These are phyloP conservation scores for Trematomus loennbergii DNA, from an alignment of 2,113 vertebrate genomes.

Conservation along the genomic window DNA sequence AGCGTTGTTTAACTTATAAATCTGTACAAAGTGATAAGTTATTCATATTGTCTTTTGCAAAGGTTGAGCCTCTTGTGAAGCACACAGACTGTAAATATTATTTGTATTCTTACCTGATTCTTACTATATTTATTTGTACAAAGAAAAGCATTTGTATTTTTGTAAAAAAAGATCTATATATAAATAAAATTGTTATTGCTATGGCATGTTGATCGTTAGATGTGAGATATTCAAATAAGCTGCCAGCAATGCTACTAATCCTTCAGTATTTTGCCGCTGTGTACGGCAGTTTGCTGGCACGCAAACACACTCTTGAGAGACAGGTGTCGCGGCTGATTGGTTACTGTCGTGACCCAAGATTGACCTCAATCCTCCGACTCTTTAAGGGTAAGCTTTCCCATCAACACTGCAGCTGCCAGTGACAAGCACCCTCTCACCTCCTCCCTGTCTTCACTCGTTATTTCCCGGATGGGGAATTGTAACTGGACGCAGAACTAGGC, in stretches of 20 bases:
- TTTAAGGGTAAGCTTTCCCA: conserved; percentile 30
- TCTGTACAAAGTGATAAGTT: conserved; percentile 78
- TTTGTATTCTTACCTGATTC: conserved; percentile 59
- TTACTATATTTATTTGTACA: conserved; percentile 85
- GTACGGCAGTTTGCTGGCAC: neutral
- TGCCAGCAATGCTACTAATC: conserved; percentile 40
- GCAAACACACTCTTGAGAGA: neutral
- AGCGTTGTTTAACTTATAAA: conserved; percentile 74
- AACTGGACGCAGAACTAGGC: conserved; percentile 40
- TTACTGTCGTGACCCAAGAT: conserved; percentile 32
- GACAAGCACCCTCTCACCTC: neutral
- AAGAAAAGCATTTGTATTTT: conserved; percentile 82
- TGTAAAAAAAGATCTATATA: conserved; percentile 69
- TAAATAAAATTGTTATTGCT: conserved; percentile 60
- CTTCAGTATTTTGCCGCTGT: conserved; percentile 25
- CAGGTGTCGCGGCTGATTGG: conserved; percentile 1
- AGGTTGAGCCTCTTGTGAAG: conserved; percentile 81
- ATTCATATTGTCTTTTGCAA: conserved; percentile 77
- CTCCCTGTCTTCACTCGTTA: conserved; percentile 26
- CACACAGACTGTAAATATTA: conserved; percentile 65
- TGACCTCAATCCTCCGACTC: conserved; percentile 35
- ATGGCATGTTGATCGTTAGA: conserved; percentile 4
- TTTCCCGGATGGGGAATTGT: conserved; percentile 35
- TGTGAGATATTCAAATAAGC: conserved; percentile 3
- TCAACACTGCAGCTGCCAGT: conserved; percentile 70